phyloP scores from a whole-genome alignment of 2,888 invertebrate genomes.

The Synergus japonicus region DNA sequence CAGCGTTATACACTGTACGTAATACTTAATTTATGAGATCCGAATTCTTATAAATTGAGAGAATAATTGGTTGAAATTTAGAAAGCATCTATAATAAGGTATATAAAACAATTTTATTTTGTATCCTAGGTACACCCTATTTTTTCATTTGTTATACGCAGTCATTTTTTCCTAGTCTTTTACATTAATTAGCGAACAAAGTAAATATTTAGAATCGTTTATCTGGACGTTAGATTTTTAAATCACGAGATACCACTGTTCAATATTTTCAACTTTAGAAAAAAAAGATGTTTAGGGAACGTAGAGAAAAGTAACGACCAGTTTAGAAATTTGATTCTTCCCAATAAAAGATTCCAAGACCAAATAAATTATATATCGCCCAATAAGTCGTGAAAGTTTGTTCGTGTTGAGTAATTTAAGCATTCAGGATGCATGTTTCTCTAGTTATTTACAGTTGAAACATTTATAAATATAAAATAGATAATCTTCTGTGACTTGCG shows the following conservation, averaged over 20 bases:
- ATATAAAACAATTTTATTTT: background rate
- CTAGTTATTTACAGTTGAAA: background rate
- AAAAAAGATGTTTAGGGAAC: no score
- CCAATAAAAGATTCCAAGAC: background rate
- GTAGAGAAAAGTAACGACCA: no score
- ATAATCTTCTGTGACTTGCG: background rate
- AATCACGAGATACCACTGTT: background rate
- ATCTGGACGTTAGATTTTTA: slow-evolving; percentile 4
- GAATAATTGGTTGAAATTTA: background rate
- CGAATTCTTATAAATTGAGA: background rate
- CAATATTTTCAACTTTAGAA: background rate
- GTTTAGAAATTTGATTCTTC: background rate
- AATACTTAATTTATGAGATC: slow-evolving; percentile 14
- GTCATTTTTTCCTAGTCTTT: slow-evolving; percentile 11
- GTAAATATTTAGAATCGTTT: slow-evolving; percentile 9
- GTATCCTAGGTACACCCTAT: background rate
- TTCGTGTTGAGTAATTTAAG: slow-evolving; percentile 7
- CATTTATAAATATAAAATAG: background rate
- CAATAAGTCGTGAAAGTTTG: background rate
- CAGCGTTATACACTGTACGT: slow-evolving; percentile 8
- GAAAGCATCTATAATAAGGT: background rate
- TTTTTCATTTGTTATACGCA: slow-evolving; percentile 11
- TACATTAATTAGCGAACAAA: slow-evolving; percentile 38
- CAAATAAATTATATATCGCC: slow-evolving; percentile 12
- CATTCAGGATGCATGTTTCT: background rate